Evolutionary conservation across 2,888 invertebrate species (phyloP), one percentile per base, ranked within the genome.

Genomic region (Osmoderma eremita): DNA sequence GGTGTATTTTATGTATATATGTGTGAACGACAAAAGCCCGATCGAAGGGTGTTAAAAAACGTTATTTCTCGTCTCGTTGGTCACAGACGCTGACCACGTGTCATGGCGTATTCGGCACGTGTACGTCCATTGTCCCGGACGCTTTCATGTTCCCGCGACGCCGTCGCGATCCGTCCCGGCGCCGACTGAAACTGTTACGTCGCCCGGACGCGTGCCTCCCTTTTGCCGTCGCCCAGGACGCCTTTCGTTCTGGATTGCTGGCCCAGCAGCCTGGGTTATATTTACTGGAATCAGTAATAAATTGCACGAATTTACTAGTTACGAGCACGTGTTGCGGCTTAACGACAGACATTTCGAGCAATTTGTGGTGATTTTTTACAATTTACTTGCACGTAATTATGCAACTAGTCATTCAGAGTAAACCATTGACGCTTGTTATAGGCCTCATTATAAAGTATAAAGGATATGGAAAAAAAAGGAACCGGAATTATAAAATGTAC

Each of bases 241-340:
- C 30, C 45, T 61, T 45, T 61, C 45, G 45, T 17, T 45, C 15
- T 41, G 45, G n/a, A 45, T 61, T 61, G 45, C 45, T 45, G 30
- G 45, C 30, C 45, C 58, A 45, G 45, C 30, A 15, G 20, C 5
- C 58, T 24, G 30, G 22, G 56, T 45, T 24, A 79, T 79, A 80
- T 81, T 81, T 81, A 79, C 79, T 72, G 75, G 80, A 82, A 82
- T 82, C 81, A 79, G 80, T 78, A 77, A 80, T 80, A 81, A 82
- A 81, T 82, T 80, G 80, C 74, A 75, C 75, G 77, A 79, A 80
- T 80, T 81, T 78, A 79, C 77, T 75, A 79, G 78, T 70, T 79
- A 75, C 73, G 67, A 75, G 71, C 80, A 77, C 80, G 82, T 82
- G 82, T 70, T 77, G 80, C 71, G 81, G 82, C 81, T 81, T 78